Evolutionary conservation across 2,113 vertebrate genomes (phyloP).

Genomic region (Cynocephalus volans): DNA sequence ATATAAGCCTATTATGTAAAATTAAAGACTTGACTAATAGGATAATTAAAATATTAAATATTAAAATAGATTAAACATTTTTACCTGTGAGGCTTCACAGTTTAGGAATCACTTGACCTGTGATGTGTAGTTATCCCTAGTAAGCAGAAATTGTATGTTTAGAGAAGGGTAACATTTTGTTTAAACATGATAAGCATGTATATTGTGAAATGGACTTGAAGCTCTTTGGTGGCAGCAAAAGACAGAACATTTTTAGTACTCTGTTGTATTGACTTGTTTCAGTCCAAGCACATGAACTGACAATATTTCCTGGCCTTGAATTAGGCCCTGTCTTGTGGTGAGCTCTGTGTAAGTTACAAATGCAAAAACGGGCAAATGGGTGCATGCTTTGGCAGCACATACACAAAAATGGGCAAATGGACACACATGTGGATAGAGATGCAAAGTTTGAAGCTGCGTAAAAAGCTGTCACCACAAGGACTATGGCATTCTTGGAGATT

Average conservation of each 20-base stretch:
- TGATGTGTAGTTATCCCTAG: background rate
- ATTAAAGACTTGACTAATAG: background rate
- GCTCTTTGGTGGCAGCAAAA: background rate
- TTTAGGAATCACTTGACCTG: background rate
- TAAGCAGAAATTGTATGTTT: background rate
- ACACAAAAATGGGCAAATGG: background rate
- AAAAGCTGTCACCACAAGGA: background rate
- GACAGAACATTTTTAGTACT: background rate
- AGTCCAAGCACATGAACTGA: background rate
- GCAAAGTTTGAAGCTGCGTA: fast-evolving
- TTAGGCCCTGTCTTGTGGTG: too few species aligned
- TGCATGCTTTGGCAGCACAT: too few species aligned
- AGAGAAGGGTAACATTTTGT: background rate
- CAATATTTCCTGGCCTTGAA: background rate
- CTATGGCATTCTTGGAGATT: background rate
- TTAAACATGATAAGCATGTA: background rate
- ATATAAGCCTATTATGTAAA: background rate
- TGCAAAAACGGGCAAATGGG: background rate
- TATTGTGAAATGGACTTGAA: background rate
- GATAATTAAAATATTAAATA: background rate
- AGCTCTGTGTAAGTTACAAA: background rate
- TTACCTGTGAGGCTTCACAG: background rate
- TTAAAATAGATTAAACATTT: background rate
- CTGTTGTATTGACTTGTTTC: background rate
- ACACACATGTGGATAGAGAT: background rate